Conservation (phyloP, 1,140 invertebrate genomes). For the Hermatobates lingyangjiaoensis region DNA sequence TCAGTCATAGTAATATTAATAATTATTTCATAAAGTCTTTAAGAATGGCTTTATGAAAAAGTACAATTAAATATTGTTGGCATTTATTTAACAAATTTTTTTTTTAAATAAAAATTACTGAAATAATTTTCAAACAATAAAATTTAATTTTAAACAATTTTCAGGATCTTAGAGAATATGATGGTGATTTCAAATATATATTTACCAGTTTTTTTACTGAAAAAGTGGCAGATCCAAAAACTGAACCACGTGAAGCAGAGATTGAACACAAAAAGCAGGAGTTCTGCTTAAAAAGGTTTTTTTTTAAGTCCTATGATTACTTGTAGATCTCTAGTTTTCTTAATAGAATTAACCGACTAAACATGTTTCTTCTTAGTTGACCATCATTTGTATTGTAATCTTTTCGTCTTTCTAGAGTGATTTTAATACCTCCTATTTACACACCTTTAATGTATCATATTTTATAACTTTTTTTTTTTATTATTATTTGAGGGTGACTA, state of each 20-base stretch:
- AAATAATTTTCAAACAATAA: not conserved
- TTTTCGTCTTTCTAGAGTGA: too few species aligned
- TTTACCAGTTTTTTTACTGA: constrained; percentile 55
- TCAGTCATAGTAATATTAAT: too few species aligned
- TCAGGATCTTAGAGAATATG: constrained; percentile 44
- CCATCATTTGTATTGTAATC: too few species aligned
- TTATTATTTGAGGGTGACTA: too few species aligned
- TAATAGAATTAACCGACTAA: too few species aligned
- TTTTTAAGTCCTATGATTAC: too few species aligned
- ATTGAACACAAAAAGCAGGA: constrained; percentile 63
- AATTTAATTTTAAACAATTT: not conserved
- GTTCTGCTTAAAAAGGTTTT: constrained; percentile 65
- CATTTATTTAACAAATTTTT: not conserved
- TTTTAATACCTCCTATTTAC: too few species aligned
- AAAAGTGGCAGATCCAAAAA: constrained; percentile 39
- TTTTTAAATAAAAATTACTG: not conserved
- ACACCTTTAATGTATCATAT: too few species aligned
- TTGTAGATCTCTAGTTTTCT: too few species aligned
- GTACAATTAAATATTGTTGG: not conserved
- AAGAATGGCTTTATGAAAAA: not conserved
- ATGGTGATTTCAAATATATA: constrained; percentile 47
- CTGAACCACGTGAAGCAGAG: constrained; percentile 48
- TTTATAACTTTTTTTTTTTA: too few species aligned
- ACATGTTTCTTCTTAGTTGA: too few species aligned
- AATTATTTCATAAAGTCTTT: too few species aligned